Evolutionary conservation across 2,797 vertebrate genomes (phyloP).

Genomic region (Bovichtus variegatus): DNA sequence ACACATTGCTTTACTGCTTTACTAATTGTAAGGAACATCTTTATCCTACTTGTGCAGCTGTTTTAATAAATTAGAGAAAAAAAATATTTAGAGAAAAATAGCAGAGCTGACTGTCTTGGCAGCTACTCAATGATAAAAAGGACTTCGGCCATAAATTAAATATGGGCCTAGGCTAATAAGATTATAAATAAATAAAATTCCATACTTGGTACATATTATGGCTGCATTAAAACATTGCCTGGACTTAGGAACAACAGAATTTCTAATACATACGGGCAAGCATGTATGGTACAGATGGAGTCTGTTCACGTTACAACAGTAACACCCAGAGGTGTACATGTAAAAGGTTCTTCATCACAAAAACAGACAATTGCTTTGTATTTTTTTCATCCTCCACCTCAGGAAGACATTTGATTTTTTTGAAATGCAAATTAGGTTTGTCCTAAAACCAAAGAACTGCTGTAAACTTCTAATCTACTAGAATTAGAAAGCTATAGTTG

Average conservation of each 20-base stretch:
- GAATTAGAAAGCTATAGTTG: neutral
- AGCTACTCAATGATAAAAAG: neutral
- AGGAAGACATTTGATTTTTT: neutral
- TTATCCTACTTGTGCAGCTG: neutral
- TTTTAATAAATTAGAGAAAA: neutral
- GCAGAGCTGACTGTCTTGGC: neutral
- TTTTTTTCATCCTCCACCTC: neutral
- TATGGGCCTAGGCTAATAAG: no score
- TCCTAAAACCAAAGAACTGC: neutral
- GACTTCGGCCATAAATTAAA: neutral
- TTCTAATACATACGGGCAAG: neutral
- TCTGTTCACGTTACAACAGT: neutral
- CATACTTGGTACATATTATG: neutral
- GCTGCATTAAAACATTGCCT: neutral
- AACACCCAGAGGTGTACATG: neutral
- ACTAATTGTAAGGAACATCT: neutral
- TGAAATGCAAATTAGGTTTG: neutral
- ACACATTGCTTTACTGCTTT: neutral
- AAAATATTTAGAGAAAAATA: neutral
- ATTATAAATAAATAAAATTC: neutral
- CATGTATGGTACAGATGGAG: neutral
- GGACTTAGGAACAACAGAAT: neutral
- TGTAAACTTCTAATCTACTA: neutral
- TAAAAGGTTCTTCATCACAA: neutral
- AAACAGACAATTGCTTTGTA: conserved; percentile 1